These are phyloP conservation scores for Chionomys nivalis DNA, from an alignment of 2,113 vertebrate species.

Conservation along the genomic window DNA sequence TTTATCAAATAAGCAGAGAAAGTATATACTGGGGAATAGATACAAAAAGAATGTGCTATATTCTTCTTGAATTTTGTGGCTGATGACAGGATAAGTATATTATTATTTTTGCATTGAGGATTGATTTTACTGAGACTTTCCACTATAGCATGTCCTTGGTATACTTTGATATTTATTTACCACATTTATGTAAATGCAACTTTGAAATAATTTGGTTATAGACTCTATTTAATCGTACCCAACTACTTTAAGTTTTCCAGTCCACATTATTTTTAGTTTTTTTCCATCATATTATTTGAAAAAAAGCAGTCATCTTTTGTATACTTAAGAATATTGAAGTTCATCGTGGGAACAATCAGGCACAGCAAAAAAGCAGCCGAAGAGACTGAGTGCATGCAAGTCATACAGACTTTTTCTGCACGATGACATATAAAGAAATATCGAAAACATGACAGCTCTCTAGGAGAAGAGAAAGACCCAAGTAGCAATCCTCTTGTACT, in stretches of 20 bases:
- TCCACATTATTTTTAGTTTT: constrained; percentile 39
- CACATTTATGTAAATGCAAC: not conserved
- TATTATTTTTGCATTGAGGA: not conserved
- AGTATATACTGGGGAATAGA: not conserved
- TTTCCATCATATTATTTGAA: constrained; percentile 24
- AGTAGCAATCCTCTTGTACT: constrained; percentile 73
- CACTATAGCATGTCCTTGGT: not conserved
- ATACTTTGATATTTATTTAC: not conserved
- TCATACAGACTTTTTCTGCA: constrained; percentile 75
- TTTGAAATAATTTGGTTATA: constrained; percentile 1
- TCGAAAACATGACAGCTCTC: constrained; percentile 82
- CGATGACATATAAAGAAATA: constrained; percentile 77
- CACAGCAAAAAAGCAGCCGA: constrained; percentile 32
- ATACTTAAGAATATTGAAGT: constrained; percentile 58
- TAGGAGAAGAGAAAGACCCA: constrained; percentile 73
- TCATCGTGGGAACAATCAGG: constrained; percentile 32
- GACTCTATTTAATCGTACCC: not conserved
- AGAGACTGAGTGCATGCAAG: constrained; percentile 58
- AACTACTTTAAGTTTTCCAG: not conserved
- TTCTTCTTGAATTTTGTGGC: not conserved
- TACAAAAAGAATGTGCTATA: not conserved
- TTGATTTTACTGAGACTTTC: not conserved
- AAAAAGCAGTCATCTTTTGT: constrained; percentile 60
- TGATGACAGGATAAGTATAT: not conserved
- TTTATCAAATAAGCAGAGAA: not conserved